Evolutionary conservation across 2,888 invertebrate species (phyloP).

Genomic region (Cheiracanthium punctorium): DNA sequence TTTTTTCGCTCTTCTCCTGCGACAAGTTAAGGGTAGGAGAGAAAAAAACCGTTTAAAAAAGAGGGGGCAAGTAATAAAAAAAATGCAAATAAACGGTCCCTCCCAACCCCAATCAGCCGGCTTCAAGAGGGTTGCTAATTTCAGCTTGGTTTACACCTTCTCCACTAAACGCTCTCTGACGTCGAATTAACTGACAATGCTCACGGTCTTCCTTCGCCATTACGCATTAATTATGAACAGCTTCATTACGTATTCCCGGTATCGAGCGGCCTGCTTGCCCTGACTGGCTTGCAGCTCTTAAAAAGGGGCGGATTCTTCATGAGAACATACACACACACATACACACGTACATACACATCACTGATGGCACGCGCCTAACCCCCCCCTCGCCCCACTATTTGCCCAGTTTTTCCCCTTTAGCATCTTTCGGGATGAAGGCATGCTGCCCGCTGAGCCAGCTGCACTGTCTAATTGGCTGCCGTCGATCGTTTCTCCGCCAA

Average conservation of each 20-base stretch:
- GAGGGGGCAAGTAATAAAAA: conserved; percentile 18
- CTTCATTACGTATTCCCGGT: conserved; percentile 70
- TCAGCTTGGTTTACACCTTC: conserved; percentile 70
- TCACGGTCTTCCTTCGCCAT: conserved; percentile 66
- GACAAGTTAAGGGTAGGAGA: conserved; percentile 58
- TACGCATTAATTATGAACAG: conserved; percentile 71
- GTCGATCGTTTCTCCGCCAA: conserved; percentile 62
- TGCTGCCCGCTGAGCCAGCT: conserved; percentile 52
- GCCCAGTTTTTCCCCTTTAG: conserved; percentile 66
- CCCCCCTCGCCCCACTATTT: too few relatives aligned
- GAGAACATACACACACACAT: conserved; percentile 38
- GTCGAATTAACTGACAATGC: conserved; percentile 70
- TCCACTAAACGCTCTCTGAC: conserved; percentile 62
- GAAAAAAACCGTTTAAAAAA: conserved; percentile 57
- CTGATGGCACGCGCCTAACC: conserved; percentile 45
- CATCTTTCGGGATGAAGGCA: conserved; percentile 44
- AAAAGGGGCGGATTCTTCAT: conserved; percentile 70
- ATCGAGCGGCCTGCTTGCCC: conserved; percentile 65
- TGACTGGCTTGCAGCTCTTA: conserved; percentile 70
- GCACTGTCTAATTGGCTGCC: conserved; percentile 63
- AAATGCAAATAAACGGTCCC: conserved; percentile 31
- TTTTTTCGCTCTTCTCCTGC: conserved; percentile 39
- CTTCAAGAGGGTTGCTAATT: conserved; percentile 66
- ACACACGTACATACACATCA: conserved; percentile 58
- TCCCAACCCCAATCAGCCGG: conserved; percentile 51